Percentiles rank a stretch among this genome's conserved stretches.
These are phyloP conservation scores for Phyllopteryx taeniolatus DNA, from an alignment of 2,113 vertebrate genomes.

Conservation along the genomic window DNA sequence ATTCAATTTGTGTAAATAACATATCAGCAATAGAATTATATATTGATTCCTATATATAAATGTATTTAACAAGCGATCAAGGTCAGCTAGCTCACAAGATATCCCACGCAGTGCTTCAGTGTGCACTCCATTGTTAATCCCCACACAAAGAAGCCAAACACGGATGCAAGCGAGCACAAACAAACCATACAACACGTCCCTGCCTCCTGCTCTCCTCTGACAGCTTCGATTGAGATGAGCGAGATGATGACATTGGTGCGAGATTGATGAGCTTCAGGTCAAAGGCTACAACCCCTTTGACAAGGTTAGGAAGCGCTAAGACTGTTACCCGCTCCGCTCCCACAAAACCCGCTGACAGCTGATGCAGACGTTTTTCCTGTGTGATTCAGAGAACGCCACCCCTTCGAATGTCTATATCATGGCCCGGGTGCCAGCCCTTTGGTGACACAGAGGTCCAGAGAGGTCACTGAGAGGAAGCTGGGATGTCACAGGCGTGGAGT, in stretches of 20 bases:
- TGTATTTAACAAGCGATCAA: slow-evolving; percentile 3
- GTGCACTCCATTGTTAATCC: neutral
- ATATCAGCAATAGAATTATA: too few species aligned
- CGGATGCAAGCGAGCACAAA: slow-evolving; percentile 14
- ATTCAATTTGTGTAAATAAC: too few species aligned
- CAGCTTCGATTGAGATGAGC: slow-evolving; percentile 40
- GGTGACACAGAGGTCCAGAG: slow-evolving; percentile 42
- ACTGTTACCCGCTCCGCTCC: slow-evolving; percentile 40
- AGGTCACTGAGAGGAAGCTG: slow-evolving; percentile 62
- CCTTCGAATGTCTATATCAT: slow-evolving; percentile 47
- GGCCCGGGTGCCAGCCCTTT: slow-evolving; percentile 27
- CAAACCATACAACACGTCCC: slow-evolving; percentile 4
- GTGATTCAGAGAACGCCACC: slow-evolving; percentile 36
- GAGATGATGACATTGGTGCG: slow-evolving; percentile 50
- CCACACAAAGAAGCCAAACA: slow-evolving; percentile 12
- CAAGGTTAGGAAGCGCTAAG: slow-evolving; percentile 67
- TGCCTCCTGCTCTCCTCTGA: slow-evolving; percentile 24
- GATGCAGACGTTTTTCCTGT: slow-evolving; percentile 35
- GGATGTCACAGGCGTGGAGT: slow-evolving; percentile 53
- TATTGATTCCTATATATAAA: neutral
- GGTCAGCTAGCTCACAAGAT: slow-evolving; percentile 7
- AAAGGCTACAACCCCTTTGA: slow-evolving; percentile 61
- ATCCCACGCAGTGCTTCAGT: neutral
- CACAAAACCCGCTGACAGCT: slow-evolving; percentile 62
- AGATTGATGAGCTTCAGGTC: slow-evolving; percentile 68